Conservation (phyloP, 1,140 invertebrate species). For the Forficula auricularia region DNA sequence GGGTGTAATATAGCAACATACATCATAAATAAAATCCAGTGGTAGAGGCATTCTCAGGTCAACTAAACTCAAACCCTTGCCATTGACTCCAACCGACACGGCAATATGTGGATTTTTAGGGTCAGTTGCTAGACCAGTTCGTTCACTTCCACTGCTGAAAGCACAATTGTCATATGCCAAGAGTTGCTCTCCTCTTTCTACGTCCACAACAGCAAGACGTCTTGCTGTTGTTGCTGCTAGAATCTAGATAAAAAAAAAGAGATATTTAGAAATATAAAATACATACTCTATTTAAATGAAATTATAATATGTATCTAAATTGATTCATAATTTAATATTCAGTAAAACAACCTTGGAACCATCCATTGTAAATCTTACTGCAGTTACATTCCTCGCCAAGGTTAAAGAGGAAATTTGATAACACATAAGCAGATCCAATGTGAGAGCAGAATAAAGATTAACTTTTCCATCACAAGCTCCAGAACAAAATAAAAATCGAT, state of each 20-base stretch:
- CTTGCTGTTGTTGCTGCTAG: conserved; percentile 29
- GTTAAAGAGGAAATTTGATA: conserved; percentile 29
- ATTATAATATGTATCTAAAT: background rate
- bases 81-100: conserved; percentile 30
- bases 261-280: background rate
- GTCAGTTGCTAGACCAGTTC: conserved; percentile 31
- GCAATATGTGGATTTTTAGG: conserved; percentile 30
- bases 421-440: conserved; percentile 27
- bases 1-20: no score
- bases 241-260: conserved; percentile 21
- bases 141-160: conserved; percentile 28
- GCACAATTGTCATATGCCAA: conserved; percentile 33
- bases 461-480: conserved; percentile 34
- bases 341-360: conserved; percentile 29
- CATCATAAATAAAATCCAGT: conserved; percentile 33
- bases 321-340: background rate
- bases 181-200: conserved; percentile 29
- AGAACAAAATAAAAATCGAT: conserved; percentile 32
- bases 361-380: conserved; percentile 31
- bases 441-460: conserved; percentile 30
- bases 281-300: background rate
- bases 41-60: conserved; percentile 33
- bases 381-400: conserved; percentile 28
- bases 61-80: conserved; percentile 31
- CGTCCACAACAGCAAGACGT: conserved; percentile 30